Evolutionary conservation across 2,888 invertebrate genomes (phyloP).

Genomic region (Sinhomidia bicolor): DNA sequence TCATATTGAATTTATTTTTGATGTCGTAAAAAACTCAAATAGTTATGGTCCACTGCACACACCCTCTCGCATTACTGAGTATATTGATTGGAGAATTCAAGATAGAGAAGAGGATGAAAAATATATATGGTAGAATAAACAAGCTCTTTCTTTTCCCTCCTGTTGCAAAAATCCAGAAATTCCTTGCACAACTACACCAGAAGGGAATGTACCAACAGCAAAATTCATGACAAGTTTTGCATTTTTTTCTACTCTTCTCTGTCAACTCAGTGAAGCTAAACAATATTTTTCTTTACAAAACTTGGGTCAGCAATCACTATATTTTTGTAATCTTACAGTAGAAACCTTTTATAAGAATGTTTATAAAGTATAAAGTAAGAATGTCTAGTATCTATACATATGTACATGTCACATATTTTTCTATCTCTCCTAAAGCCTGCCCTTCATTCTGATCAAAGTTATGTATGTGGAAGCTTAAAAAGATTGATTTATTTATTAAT

Average conservation of each 20-base stretch:
- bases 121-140: not conserved
- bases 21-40: not conserved
- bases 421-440: no score
- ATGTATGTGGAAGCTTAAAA: no score
- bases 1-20: constrained; percentile 6
- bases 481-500: no score
- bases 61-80: not conserved
- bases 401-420: no score
- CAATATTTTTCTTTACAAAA: not conserved
- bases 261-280: not conserved
- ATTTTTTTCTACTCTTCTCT: not conserved
- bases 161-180: not conserved
- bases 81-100: not conserved
- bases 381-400: no score
- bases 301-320: not conserved
- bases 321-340: not conserved
- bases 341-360: not conserved
- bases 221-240: not conserved
- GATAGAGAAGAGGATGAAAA: not conserved
- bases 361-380: no score
- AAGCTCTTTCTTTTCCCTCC: not conserved
- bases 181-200: not conserved
- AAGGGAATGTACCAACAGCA: not conserved
- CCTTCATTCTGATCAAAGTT: no score
- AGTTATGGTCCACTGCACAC: constrained; percentile 22